phyloP scores from a whole-genome alignment of 2,888 invertebrate species.

The Lasius platythorax region DNA sequence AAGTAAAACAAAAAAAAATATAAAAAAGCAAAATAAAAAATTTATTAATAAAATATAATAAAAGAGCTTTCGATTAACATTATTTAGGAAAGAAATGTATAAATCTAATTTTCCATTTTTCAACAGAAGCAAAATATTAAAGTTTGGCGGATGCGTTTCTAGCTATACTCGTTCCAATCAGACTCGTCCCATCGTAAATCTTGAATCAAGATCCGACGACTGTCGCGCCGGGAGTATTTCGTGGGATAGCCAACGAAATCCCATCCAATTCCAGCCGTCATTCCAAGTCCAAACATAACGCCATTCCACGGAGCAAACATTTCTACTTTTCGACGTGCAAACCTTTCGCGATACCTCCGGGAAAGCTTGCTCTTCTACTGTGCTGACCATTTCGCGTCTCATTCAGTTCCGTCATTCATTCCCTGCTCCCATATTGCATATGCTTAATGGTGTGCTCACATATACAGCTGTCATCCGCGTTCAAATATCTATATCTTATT shows the following conservation, averaged over 20 bases:
- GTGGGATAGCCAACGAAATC: conserved; percentile 59
- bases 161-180: background rate
- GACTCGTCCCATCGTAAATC: conserved; percentile 25
- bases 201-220: conserved; percentile 19
- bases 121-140: background rate
- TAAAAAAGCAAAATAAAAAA: background rate
- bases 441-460: conserved; percentile 67
- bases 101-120: background rate
- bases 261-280: conserved; percentile 84
- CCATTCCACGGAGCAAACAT: conserved; percentile 85
- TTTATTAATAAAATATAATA: background rate
- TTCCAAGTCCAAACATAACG: conserved; percentile 85
- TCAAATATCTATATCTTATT: conserved; percentile 63
- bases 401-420: conserved; percentile 81
- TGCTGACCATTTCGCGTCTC: conserved; percentile 86
- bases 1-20: background rate
- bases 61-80: background rate
- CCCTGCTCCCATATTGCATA: conserved; percentile 66
- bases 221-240: conserved; percentile 57
- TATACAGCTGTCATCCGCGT: conserved; percentile 56
- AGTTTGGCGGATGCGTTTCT: background rate
- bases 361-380: conserved; percentile 79
- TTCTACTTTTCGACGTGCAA: conserved; percentile 82
- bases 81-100: background rate
- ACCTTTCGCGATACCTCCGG: conserved; percentile 77